Percentiles rank a stretch among this genome's conserved stretches.
Conservation (phyloP, 2,797 vertebrate genomes). For the Gouania willdenowi region DNA sequence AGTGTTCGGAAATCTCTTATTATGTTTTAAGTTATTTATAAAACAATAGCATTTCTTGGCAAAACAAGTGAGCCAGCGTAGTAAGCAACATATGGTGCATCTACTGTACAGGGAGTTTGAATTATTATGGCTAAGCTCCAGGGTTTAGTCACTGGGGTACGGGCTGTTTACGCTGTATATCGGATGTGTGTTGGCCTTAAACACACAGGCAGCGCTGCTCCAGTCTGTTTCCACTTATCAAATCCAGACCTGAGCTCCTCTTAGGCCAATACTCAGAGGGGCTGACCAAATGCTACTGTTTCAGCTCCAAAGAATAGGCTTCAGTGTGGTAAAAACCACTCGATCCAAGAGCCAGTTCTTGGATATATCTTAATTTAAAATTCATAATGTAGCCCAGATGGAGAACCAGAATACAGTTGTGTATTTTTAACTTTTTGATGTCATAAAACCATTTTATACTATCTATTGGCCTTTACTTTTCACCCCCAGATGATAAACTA, state of each 20-base stretch:
- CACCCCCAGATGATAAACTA: neutral
- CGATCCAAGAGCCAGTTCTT: constrained; percentile 25
- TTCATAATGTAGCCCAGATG: constrained; percentile 41
- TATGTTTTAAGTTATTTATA: constrained; percentile 17
- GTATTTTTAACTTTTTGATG: constrained; percentile 6
- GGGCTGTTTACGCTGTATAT: constrained; percentile 69
- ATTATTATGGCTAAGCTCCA: constrained; percentile 53
- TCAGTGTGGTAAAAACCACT: constrained; percentile 27
- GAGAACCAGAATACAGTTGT: constrained; percentile 3
- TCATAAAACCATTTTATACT: neutral
- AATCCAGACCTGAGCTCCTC: constrained; percentile 77
- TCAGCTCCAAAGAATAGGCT: constrained; percentile 40
- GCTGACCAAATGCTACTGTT: constrained; percentile 69
- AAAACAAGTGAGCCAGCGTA: constrained; percentile 8
- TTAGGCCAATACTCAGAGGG: constrained; percentile 58
- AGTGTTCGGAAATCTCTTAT: neutral
- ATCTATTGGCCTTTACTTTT: constrained; percentile 1
- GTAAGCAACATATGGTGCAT: constrained; percentile 42
- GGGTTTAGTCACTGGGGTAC: constrained; percentile 38
- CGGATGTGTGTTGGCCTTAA: constrained; percentile 72
- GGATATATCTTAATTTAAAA: constrained; percentile 40
- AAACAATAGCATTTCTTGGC: constrained; percentile 34
- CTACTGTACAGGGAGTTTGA: constrained; percentile 43
- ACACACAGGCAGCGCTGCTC: constrained; percentile 52
- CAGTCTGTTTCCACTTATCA: constrained; percentile 84